Percentiles rank a stretch among this genome's conserved stretches.
phyloP scores from a whole-genome alignment of 2,888 invertebrate genomes.

The Scaptomyza flava region DNA sequence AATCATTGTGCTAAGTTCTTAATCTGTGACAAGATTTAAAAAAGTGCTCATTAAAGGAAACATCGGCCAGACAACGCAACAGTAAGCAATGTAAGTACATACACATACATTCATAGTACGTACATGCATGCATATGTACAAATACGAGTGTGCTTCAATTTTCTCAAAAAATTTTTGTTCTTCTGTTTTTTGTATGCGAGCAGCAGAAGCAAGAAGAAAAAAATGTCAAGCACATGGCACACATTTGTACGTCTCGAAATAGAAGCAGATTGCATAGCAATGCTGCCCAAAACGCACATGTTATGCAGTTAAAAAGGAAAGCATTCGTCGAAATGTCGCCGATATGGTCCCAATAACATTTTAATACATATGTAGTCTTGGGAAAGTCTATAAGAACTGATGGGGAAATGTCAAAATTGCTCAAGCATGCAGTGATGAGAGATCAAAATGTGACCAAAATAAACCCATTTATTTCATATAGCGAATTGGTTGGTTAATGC shows the following conservation, averaged over 20 bases:
- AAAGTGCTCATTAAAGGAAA: conserved; percentile 27
- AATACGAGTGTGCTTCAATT: background rate
- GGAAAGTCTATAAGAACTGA: conserved; percentile 15
- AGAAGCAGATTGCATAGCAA: conserved; percentile 46
- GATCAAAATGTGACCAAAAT: conserved; percentile 15
- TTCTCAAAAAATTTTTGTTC: conserved; percentile 4
- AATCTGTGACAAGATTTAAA: conserved; percentile 15
- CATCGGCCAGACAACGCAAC: conserved; percentile 8
- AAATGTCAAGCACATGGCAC: conserved; percentile 55
- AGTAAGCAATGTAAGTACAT: conserved; percentile 38
- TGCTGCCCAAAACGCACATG: conserved; percentile 34
- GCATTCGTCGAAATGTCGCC: conserved; percentile 3
- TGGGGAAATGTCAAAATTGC: conserved; percentile 29
- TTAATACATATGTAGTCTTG: conserved; percentile 4
- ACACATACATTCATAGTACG: background rate
- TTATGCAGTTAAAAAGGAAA: conserved; percentile 53
- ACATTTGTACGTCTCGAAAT: conserved; percentile 59
- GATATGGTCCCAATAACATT: conserved; percentile 4
- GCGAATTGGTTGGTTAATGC: conserved; percentile 34
- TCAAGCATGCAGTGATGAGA: conserved; percentile 9
- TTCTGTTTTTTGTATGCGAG: conserved; percentile 16
- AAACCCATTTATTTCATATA: conserved; percentile 19
- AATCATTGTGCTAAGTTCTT: conserved; percentile 16
- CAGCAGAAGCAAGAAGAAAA: conserved; percentile 17
- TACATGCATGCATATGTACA: conserved; percentile 7